These are phyloP conservation scores for Narcine bancroftii DNA, from an alignment of 2,113 vertebrate genomes.

Conservation along the genomic window DNA sequence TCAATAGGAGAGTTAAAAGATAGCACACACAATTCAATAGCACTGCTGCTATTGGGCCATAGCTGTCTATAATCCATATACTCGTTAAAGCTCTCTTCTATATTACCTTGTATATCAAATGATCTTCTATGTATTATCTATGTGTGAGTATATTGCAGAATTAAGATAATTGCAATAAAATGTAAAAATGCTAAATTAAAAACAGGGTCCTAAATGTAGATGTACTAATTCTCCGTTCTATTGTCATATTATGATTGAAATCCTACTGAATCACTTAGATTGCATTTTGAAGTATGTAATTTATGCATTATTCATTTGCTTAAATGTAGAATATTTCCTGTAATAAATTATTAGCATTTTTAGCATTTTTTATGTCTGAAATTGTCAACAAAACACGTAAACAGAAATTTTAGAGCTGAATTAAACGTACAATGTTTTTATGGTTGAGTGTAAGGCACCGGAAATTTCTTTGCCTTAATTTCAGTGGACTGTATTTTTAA, in stretches of 20 bases:
- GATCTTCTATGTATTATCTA: neutral
- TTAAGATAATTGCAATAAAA: neutral
- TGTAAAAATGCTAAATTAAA: neutral
- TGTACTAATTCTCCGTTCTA: neutral
- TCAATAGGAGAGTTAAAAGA: neutral
- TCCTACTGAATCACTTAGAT: neutral
- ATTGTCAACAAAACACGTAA: neutral
- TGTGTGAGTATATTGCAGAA: neutral
- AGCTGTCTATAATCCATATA: neutral
- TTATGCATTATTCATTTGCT: conserved; percentile 19
- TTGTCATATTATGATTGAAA: conserved; percentile 3
- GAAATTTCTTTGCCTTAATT: neutral
- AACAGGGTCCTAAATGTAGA: neutral
- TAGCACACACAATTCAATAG: neutral
- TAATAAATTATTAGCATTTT: conserved; percentile 18
- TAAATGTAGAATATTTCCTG: conserved; percentile 6
- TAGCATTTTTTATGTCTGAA: conserved; percentile 3
- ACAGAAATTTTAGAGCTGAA: conserved; percentile 14
- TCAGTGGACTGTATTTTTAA: neutral
- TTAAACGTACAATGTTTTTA: conserved; percentile 46
- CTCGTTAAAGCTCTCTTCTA: too few relatives aligned
- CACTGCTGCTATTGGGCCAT: neutral
- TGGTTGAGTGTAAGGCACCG: conserved; percentile 42
- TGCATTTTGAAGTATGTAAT: neutral
- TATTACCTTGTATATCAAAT: neutral